A percentile compares a stretch with the other conserved stretches of the same genome.
Evolutionary conservation across 2,797 vertebrate species (phyloP).

Genomic region (Perdix hodgsoniae): DNA sequence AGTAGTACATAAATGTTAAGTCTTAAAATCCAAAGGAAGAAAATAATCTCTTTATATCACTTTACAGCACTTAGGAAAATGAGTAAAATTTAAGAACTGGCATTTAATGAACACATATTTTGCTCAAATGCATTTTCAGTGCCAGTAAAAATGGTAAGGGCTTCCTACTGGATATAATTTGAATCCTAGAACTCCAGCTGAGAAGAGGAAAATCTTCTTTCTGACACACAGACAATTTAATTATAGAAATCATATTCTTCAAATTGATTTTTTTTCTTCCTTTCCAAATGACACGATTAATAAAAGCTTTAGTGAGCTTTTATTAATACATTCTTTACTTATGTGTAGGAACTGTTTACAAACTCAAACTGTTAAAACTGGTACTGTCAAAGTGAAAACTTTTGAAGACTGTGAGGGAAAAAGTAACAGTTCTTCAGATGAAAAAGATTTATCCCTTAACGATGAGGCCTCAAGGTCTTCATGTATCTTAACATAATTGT

Average conservation of each 20-base stretch:
- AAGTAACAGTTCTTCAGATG: not conserved
- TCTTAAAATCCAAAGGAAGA: not conserved
- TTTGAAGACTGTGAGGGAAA: not conserved
- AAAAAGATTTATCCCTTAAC: not conserved
- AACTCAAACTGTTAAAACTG: not conserved
- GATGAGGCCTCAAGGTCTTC: not conserved
- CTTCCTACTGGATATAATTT: conserved; percentile 36
- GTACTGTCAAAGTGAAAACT: not conserved
- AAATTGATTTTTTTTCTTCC: not conserved
- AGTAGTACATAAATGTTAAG: not conserved
- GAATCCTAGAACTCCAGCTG: not conserved
- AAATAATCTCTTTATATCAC: not conserved
- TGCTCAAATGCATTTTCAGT: conserved; percentile 32
- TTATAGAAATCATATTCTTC: not conserved
- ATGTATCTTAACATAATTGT: not conserved
- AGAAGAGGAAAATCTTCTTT: not conserved
- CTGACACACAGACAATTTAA: not conserved
- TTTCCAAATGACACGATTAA: not conserved
- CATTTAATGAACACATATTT: not conserved
- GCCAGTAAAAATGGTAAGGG: conserved; percentile 28
- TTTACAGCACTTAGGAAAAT: conserved; percentile 19
- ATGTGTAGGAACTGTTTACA: not conserved
- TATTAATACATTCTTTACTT: not conserved
- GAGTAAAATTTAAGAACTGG: conserved; percentile 28
- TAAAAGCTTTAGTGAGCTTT: not conserved